Evolutionary conservation across 2,888 invertebrate genomes (phyloP), one percentile per base, ranked within the genome.

Genomic region (Acanthosoma haemorrhoidale): DNA sequence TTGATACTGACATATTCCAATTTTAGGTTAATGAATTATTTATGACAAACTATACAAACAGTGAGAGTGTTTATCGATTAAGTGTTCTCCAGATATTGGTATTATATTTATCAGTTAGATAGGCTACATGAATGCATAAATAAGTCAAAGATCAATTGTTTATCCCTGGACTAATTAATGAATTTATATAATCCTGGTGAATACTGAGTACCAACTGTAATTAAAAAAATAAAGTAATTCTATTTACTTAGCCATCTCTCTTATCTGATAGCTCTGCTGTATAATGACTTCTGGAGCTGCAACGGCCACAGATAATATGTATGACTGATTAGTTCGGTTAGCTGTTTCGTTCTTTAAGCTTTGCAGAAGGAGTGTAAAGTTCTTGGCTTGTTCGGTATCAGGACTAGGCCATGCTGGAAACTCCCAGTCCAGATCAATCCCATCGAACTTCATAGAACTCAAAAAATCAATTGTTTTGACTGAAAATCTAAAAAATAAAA

Each of bases 341-440:
- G 16, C 34, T 8, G 36, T 41, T 60, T 68, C 59, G 11, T 67
- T 67, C 29, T 39, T 67, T 3, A 67, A 9, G 8, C 60, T 66
- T 18, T 87, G 81, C 5, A 92, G 79, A 29, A 93, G 80, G 76
- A 89, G 88, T 1, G 87, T 86, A 76, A 92, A 91, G 79, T 90
- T 89, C 78, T 87, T 85, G 69, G 86, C 84, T 77, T 92, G 88
- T 25, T 85, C 80, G 71, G 80, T 80, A 74, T 79, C 76, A 16
- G 73, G 76, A 60, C 75, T 78, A 41, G 78, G 76, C 77, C 88
- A 83, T 0, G 85, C 88, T 1, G 94, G 94, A 79, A 93, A 94
- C 78, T 94, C 94, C 92, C 92, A 93, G 78, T 93, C 93, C 32
- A 92, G 80, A 80, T 93, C 90, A 1, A 90, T 79, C 5, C 90